phyloP scores from a whole-genome alignment of 30 jellyfish, hydroid and myxozoan genomes.

The Pseudorhiza aurosa region DNA sequence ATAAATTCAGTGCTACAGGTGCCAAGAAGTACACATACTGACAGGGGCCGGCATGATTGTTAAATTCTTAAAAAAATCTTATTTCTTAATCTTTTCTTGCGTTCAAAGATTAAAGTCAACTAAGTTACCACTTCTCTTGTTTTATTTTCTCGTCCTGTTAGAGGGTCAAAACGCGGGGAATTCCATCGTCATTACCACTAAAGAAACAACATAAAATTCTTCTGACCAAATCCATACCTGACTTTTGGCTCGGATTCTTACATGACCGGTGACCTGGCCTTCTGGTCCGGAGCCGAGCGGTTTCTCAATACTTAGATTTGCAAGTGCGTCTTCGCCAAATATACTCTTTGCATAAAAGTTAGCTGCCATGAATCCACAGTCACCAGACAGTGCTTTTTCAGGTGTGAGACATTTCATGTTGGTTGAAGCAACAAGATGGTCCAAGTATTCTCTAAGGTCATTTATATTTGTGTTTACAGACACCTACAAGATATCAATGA shows the following conservation, averaged over 20 bases:
- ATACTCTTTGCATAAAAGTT: slow-evolving; percentile 93
- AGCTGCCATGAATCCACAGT: slow-evolving; percentile 96
- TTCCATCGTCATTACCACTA: too few species aligned
- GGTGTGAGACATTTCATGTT: slow-evolving; percentile 96
- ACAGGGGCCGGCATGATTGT: too few species aligned
- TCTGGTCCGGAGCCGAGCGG: slow-evolving; percentile 79
- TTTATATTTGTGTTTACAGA: slow-evolving; percentile 89
- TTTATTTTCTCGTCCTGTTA: too few species aligned
- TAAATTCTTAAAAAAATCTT: too few species aligned
- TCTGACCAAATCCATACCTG: slow-evolving; percentile 86
- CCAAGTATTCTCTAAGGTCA: slow-evolving; percentile 85
- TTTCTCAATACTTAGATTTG: slow-evolving; percentile 91
- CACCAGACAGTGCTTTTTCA: slow-evolving; percentile 96
- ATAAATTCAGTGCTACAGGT: too few species aligned
- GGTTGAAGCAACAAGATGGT: slow-evolving; percentile 84
- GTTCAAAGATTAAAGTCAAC: too few species aligned
- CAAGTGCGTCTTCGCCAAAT: slow-evolving; percentile 96
- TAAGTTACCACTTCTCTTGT: too few species aligned
- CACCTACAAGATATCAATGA: slow-evolving; percentile 35
- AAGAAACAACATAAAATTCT: too few species aligned
- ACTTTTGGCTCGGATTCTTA: slow-evolving; percentile 94
- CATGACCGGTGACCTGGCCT: slow-evolving; percentile 91
- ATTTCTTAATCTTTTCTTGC: too few species aligned
- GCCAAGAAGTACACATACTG: too few species aligned
- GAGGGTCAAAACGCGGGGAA: too few species aligned